A percentile compares a stretch with the other conserved stretches of the same genome.
These are phyloP conservation scores for Chaitophorus viminalis DNA, from an alignment of 2,888 invertebrate species.

Conservation along the genomic window DNA sequence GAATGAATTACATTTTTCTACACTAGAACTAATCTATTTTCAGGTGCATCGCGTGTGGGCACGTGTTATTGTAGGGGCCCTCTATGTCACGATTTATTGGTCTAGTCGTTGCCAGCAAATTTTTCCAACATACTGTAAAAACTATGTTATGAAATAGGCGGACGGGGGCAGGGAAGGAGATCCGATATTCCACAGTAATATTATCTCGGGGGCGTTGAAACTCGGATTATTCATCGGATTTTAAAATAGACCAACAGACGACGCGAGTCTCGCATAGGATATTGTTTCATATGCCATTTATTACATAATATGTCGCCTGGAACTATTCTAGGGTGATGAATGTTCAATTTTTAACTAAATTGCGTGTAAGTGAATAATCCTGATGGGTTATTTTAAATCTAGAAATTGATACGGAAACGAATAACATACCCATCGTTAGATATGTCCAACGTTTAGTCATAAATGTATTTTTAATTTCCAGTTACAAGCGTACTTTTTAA, in stretches of 20 bases:
- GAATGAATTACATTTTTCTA: conserved; percentile 33
- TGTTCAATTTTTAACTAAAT: background rate
- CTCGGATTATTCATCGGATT: conserved; percentile 57
- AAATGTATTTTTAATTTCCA: conserved; percentile 25
- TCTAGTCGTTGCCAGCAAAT: conserved; percentile 51
- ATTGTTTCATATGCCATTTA: conserved; percentile 35
- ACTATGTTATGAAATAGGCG: background rate
- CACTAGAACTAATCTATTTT: conserved; percentile 43
- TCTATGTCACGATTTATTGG: conserved; percentile 49
- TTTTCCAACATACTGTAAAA: conserved; percentile 23
- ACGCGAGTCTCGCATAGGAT: conserved; percentile 28
- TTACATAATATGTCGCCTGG: conserved; percentile 7
- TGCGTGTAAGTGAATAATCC: background rate
- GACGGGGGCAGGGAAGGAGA: background rate
- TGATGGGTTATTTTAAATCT: conserved; percentile 26
- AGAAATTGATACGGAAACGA: background rate
- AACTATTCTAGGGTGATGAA: conserved; percentile 28
- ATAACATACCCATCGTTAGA: background rate
- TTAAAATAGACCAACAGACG: conserved; percentile 54
- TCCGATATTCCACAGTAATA: conserved; percentile 23
- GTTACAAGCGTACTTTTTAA: background rate
- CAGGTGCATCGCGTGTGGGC: conserved; percentile 51
- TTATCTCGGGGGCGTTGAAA: conserved; percentile 40
- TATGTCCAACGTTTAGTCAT: background rate
- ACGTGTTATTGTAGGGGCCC: conserved; percentile 26